Conservation (phyloP, 2,113 vertebrate genomes). For the Urocitellus parryii region DNA sequence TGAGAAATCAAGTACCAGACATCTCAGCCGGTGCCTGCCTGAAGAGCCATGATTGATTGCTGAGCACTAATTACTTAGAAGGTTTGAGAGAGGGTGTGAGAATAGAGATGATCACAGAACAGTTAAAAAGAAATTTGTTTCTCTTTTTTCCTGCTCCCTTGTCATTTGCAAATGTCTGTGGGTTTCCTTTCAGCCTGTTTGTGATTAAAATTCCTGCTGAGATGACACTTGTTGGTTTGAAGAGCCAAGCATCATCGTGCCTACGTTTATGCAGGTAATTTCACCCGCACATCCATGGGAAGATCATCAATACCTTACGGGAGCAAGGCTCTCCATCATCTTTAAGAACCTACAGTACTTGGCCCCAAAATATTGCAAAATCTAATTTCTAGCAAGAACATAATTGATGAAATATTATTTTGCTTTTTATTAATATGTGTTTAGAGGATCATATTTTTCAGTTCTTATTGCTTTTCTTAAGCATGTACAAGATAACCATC, state of each 20-base stretch:
- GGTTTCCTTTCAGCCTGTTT: slow-evolving; percentile 52
- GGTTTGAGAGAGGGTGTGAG: not conserved
- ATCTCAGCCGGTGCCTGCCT: not conserved
- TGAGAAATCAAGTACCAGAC: not conserved
- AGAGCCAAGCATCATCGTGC: not conserved
- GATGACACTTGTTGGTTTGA: slow-evolving; percentile 44
- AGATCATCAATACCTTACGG: not conserved
- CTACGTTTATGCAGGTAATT: slow-evolving; percentile 45
- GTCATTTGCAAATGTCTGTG: slow-evolving; percentile 34
- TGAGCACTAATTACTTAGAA: not conserved
- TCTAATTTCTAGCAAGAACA: slow-evolving; percentile 11
- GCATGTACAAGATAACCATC: not conserved
- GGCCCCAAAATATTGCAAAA: not conserved
- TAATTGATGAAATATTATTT: slow-evolving; percentile 36
- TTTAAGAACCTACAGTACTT: not conserved
- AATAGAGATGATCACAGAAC: slow-evolving; percentile 43
- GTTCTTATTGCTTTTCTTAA: not conserved
- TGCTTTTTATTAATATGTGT: not conserved
- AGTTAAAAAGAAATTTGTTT: slow-evolving; percentile 73
- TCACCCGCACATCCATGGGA: not conserved
- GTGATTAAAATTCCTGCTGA: slow-evolving; percentile 64
- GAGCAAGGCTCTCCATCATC: not conserved
- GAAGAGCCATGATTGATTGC: slow-evolving; percentile 2
- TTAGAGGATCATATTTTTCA: not conserved
- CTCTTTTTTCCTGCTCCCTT: not conserved